Evolutionary conservation across 2,113 vertebrate genomes (phyloP), one percentile per base, ranked within the genome.

Genomic region (Erpornis zantholeuca): DNA sequence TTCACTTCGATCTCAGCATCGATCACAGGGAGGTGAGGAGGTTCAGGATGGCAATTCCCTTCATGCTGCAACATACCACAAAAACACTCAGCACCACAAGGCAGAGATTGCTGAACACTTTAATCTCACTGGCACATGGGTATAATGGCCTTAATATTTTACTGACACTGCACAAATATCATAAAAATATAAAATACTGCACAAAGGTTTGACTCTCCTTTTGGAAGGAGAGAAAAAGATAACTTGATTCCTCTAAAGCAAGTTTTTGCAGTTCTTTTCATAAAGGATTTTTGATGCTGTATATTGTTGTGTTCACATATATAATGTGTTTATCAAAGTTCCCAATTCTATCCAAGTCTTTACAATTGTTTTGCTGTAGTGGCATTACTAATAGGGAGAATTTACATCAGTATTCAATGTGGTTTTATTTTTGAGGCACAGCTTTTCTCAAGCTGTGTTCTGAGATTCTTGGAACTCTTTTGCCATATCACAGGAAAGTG

Each of bases 1-100:
- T 97, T 92, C 83, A 88, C 68, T 83, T 97, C 82, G 53, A 52
- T 95, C 50, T 98, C 96, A 10, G 45, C 83, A 92, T 97, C 96
- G 45, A 91, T 92, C 77, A 79, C 6, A 44, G 79, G 40, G 60
- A 93, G 50, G 84, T 88, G 80, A 82, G 88, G 75, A 73, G 40
- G 68, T 53, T 27, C 64, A 59, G 70, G 38, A 9, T 72, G 60
- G 71, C 53, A 65, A 21, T 31, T 88, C 21, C 75, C 80, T 88
- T 96, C 86, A 45, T 86, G 82, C 96, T 97, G 88, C 25, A 96
- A 50, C 54, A 4, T 17, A 35, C 12, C 38, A 87, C n/a, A 54
- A 82, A 52, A 82, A 27, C 18, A 33, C 16, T 22, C 21, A 17
- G 17, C 24, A 45, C 29, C 31, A 23, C 21, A 10, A 57, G 44